A percentile compares a stretch with the other conserved stretches of the same genome.
Evolutionary conservation across 2,888 invertebrate species (phyloP).

Genomic region (Plagiodera versicolora): DNA sequence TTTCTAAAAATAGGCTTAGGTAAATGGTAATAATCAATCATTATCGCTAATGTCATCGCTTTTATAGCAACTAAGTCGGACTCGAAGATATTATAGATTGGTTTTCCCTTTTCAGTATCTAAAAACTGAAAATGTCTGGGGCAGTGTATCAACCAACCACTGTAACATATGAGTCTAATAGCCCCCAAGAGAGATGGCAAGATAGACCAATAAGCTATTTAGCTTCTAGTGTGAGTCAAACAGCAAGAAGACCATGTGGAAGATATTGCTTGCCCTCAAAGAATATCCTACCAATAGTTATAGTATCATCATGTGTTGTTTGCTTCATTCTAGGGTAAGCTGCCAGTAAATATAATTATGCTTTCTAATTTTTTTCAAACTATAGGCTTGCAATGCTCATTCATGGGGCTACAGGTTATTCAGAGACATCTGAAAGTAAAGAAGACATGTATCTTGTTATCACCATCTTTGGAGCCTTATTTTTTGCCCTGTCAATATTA

Average conservation of each 20-base stretch:
- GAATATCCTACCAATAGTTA: slow-evolving; percentile 46
- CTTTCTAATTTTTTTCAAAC: slow-evolving; percentile 4
- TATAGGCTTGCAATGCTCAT: slow-evolving; percentile 65
- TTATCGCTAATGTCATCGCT: too few species aligned
- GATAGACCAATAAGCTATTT: slow-evolving; percentile 53
- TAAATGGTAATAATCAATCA: too few species aligned
- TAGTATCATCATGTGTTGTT: slow-evolving; percentile 49
- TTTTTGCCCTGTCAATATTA: slow-evolving; percentile 64
- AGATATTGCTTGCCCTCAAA: slow-evolving; percentile 52
- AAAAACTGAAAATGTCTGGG: slow-evolving; percentile 51
- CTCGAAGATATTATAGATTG: neutral
- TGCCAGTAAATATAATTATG: neutral
- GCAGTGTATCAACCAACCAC: slow-evolving; percentile 80
- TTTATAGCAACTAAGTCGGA: too few species aligned
- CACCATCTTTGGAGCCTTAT: slow-evolving; percentile 65
- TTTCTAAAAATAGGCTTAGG: too few species aligned
- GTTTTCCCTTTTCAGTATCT: neutral
- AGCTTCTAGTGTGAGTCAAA: slow-evolving; percentile 57
- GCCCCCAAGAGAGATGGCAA: slow-evolving; percentile 49
- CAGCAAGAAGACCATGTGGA: slow-evolving; percentile 61
- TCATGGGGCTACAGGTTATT: slow-evolving; percentile 65
- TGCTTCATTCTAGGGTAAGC: slow-evolving; percentile 49
- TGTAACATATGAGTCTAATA: slow-evolving; percentile 67
- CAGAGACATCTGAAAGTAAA: slow-evolving; percentile 51
- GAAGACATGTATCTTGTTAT: slow-evolving; percentile 55